These are phyloP conservation scores for Urocynchramus pylzowi DNA, from an alignment of 2,113 vertebrate genomes.

Conservation along the genomic window DNA sequence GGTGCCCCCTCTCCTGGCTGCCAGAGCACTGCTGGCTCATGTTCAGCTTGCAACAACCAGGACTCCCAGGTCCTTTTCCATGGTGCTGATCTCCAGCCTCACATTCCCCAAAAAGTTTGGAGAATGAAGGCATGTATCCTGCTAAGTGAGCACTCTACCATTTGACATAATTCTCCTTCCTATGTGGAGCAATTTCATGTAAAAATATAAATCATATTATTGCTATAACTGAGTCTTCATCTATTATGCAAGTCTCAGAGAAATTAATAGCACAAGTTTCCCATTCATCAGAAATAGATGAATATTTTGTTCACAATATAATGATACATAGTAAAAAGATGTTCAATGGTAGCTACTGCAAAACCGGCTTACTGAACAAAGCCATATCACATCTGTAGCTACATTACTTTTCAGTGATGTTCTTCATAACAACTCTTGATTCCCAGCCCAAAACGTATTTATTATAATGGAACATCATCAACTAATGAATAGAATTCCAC, in stretches of 20 bases:
- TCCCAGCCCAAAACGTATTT: neutral
- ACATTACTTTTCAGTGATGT: neutral
- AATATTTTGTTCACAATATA: slow-evolving; percentile 8
- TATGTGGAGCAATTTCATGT: neutral
- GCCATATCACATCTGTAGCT: neutral
- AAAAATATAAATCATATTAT: neutral
- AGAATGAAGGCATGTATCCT: slow-evolving; percentile 73
- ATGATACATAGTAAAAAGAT: neutral
- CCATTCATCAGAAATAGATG: neutral
- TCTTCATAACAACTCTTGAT: neutral
- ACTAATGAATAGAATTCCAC: neutral
- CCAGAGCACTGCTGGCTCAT: neutral
- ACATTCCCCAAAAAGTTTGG: neutral
- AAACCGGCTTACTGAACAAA: neutral
- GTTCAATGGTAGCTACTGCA: neutral
- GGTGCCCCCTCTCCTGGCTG: neutral
- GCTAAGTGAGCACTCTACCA: slow-evolving; percentile 71
- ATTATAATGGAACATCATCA: neutral
- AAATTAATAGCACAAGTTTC: slow-evolving; percentile 53
- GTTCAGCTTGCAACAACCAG: neutral
- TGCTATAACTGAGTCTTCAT: neutral
- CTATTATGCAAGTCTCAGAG: slow-evolving; percentile 1
- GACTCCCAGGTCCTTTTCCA: neutral
- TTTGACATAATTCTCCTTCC: slow-evolving; percentile 10
- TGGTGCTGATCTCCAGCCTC: neutral